Evolutionary conservation across 1,140 invertebrate genomes (phyloP).

Genomic region (Bradysia coprophila): DNA sequence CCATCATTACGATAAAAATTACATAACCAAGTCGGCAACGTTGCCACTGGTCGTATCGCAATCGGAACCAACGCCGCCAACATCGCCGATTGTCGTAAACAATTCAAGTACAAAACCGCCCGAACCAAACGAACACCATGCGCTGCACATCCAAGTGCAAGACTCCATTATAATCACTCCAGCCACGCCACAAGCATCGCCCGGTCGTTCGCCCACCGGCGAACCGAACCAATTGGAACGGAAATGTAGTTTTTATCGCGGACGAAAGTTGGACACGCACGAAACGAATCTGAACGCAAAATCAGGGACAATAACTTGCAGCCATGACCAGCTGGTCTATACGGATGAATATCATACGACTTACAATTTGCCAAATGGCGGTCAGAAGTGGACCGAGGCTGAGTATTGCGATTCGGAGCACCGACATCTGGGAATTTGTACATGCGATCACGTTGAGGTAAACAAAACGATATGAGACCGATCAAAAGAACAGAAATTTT

Average conservation of each 20-base stretch:
- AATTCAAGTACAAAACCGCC: not conserved
- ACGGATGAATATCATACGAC: constrained; percentile 3
- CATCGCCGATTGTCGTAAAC: constrained; percentile 9
- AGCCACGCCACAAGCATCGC: constrained; percentile 23
- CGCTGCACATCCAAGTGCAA: constrained; percentile 9
- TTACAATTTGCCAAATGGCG: constrained; percentile 11
- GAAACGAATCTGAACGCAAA: constrained; percentile 9
- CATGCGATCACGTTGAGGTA: constrained; percentile 24
- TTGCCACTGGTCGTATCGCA: constrained; percentile 18
- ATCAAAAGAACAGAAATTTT: too few relatives aligned
- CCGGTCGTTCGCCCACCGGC: constrained; percentile 15
- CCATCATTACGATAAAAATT: not conserved
- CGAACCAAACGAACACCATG: not conserved
- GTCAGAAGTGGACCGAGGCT: constrained; percentile 10
- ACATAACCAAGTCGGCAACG: constrained; percentile 22
- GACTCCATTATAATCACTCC: constrained; percentile 24
- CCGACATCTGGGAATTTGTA: constrained; percentile 16
- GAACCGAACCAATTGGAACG: constrained; percentile 15
- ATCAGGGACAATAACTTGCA: not conserved
- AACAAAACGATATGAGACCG: too few relatives aligned
- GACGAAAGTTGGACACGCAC: constrained; percentile 17
- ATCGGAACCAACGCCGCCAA: constrained; percentile 15
- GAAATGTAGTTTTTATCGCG: constrained; percentile 23
- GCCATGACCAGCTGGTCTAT: not conserved
- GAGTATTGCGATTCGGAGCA: constrained; percentile 15